A percentile compares a stretch with the other conserved stretches of the same genome.
These are phyloP conservation scores for Manis crassicaudata DNA, from an alignment of 2,797 vertebrate species.

Conservation along the genomic window DNA sequence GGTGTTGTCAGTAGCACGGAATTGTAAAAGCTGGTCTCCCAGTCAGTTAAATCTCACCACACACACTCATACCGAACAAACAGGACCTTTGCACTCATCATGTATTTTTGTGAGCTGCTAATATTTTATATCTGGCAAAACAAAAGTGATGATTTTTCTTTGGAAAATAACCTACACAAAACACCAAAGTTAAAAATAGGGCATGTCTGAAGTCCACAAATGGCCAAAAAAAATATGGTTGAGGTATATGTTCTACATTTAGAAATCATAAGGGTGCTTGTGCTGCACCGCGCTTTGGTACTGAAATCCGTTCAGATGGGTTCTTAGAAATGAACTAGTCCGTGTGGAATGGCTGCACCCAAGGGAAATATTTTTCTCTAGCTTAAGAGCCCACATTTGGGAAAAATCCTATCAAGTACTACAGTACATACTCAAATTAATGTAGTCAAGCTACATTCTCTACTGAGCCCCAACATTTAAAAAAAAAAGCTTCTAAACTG, in stretches of 20 bases:
- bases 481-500: conserved; percentile 37
- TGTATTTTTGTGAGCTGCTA: conserved; percentile 6
- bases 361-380: conserved; percentile 48
- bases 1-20: not conserved
- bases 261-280: not conserved
- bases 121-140: not conserved
- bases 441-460: conserved; percentile 38
- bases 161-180: conserved; percentile 14
- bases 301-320: not conserved
- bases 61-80: not conserved
- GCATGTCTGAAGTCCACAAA: conserved; percentile 55
- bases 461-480: conserved; percentile 20
- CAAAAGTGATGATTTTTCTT: conserved; percentile 48
- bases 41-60: not conserved
- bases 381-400: conserved; percentile 53
- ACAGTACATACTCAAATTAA: conserved; percentile 44
- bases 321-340: conserved; percentile 39
- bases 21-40: not conserved
- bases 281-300: not conserved
- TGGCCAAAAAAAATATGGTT: conserved; percentile 2
- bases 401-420: conserved; percentile 47
- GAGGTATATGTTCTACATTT: not conserved
- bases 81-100: conserved; percentile 11
- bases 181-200: conserved; percentile 48
- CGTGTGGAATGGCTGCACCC: not conserved